Conservation (phyloP, 1,140 invertebrate genomes). For the Caenorhabditis tropicalis region DNA sequence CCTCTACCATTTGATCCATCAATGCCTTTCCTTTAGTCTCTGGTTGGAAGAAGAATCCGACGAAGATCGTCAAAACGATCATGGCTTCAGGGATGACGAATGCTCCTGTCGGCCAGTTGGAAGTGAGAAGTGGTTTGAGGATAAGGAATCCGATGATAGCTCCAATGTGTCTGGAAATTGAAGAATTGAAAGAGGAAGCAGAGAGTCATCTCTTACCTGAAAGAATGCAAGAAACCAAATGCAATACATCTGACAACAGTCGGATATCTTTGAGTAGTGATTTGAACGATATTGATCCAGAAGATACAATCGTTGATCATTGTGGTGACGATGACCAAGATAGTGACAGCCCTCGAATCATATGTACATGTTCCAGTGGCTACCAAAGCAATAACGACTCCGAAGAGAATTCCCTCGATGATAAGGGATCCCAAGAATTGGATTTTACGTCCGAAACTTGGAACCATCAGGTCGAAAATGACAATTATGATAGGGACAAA, state of each 20-base stretch:
- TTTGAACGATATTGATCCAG: slow-evolving; percentile 69
- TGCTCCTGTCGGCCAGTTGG: slow-evolving; percentile 57
- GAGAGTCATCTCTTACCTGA: slow-evolving; percentile 56
- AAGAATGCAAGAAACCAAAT: slow-evolving; percentile 65
- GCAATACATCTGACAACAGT: slow-evolving; percentile 68
- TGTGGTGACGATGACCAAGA: slow-evolving; percentile 61
- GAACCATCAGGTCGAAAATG: slow-evolving; percentile 62
- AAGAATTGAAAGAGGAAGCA: neutral
- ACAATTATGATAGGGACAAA: slow-evolving; percentile 64
- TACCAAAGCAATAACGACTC: slow-evolving; percentile 59
- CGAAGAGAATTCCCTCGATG: slow-evolving; percentile 61
- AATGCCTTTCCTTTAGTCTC: slow-evolving; percentile 70
- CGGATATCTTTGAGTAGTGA: slow-evolving; percentile 63
- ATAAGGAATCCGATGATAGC: slow-evolving; percentile 64
- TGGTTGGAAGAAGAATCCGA: slow-evolving; percentile 67
- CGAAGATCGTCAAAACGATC: slow-evolving; percentile 62
- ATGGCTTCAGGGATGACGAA: slow-evolving; percentile 66
- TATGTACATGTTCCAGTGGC: slow-evolving; percentile 49
- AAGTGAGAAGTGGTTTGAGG: slow-evolving; percentile 60
- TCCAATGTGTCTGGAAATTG: slow-evolving; percentile 61
- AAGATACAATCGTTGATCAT: slow-evolving; percentile 69
- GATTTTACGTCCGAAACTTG: slow-evolving; percentile 63
- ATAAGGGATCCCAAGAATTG: slow-evolving; percentile 60
- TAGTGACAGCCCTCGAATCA: slow-evolving; percentile 49
- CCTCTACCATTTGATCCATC: slow-evolving; percentile 68